A percentile compares a stretch with the other conserved stretches of the same genome.
These are phyloP conservation scores for Papilio aristodemus DNA, from an alignment of 1,140 invertebrate genomes.

Conservation along the genomic window DNA sequence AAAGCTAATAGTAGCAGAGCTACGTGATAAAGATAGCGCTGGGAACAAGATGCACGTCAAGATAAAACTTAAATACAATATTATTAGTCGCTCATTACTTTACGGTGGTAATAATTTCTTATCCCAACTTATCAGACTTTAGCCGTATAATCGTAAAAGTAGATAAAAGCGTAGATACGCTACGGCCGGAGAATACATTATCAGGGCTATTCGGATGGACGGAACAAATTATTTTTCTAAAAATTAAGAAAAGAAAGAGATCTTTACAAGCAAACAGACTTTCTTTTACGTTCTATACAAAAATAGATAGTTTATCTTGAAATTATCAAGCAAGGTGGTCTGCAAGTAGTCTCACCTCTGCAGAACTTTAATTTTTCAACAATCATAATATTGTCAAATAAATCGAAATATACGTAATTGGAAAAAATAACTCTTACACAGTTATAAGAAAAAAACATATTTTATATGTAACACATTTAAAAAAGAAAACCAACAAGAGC, in stretches of 20 bases:
- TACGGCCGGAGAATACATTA: background rate
- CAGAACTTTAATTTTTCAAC: too few relatives aligned
- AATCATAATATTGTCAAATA: too few relatives aligned
- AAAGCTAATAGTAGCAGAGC: background rate
- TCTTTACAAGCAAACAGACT: background rate
- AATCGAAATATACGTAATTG: too few relatives aligned
- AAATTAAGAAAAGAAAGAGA: background rate
- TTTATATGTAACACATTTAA: too few relatives aligned
- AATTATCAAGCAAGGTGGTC: too few relatives aligned
- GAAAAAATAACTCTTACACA: too few relatives aligned
- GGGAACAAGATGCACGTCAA: conserved; percentile 16
- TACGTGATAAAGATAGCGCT: conserved; percentile 4
- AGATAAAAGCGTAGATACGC: background rate
- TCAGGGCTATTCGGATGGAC: background rate
- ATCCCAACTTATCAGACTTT: conserved; percentile 4
- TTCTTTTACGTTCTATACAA: background rate
- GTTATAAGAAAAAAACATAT: too few relatives aligned
- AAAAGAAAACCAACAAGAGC: too few relatives aligned
- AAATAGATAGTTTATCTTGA: too few relatives aligned
- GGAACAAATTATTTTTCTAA: conserved; percentile 15
- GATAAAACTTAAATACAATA: conserved; percentile 15
- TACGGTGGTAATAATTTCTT: conserved; percentile 14
- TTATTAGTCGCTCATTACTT: conserved; percentile 18
- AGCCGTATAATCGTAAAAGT: conserved; percentile 3
- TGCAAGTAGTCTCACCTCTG: too few relatives aligned